Evolutionary conservation across 2,113 vertebrate genomes (phyloP).

Genomic region (Fregata magnificens): DNA sequence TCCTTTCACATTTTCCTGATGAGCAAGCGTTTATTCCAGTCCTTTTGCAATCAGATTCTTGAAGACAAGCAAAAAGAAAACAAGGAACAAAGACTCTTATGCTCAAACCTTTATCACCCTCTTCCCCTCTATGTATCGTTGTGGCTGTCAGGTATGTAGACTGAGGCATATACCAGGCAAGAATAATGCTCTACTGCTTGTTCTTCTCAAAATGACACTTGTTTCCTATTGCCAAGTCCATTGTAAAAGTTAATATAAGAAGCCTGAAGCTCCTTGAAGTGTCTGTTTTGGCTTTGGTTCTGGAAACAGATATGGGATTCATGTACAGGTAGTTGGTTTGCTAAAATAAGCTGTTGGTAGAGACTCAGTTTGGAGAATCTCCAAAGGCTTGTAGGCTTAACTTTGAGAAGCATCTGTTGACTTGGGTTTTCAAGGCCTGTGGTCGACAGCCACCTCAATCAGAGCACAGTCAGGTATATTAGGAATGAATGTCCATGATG

Average conservation of each 20-base stretch:
- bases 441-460: background rate
- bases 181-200: background rate
- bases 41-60: background rate
- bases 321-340: background rate
- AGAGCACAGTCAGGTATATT: background rate
- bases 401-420: background rate
- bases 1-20: background rate
- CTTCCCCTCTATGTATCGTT: background rate
- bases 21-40: background rate
- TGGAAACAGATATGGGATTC: background rate
- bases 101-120: background rate
- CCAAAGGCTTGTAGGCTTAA: background rate
- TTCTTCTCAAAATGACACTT: background rate
- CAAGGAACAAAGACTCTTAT: background rate
- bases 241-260: background rate
- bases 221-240: background rate
- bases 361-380: background rate
- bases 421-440: background rate
- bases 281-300: background rate
- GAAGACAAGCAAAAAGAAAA: background rate
- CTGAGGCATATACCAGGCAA: background rate
- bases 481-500: background rate
- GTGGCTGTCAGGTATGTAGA: background rate
- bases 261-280: background rate
- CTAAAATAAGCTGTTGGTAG: background rate